These are phyloP conservation scores for Drosophila stalkeri DNA, from an alignment of 2,888 invertebrate species.

Conservation along the genomic window DNA sequence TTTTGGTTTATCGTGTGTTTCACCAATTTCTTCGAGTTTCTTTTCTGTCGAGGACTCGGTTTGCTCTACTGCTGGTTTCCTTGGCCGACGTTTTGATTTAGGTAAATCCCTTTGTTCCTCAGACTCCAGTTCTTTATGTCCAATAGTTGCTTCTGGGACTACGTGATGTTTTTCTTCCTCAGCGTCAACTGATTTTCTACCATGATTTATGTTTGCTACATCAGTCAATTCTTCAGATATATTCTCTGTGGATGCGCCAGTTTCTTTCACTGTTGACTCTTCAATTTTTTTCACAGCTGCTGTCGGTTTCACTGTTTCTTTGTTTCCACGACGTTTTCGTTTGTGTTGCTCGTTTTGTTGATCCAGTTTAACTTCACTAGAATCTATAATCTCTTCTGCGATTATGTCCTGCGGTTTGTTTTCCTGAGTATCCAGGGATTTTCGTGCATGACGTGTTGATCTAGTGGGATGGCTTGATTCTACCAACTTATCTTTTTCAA, in stretches of 20 bases:
- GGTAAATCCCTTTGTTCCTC: background rate
- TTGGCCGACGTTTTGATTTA: background rate
- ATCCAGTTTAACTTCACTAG: background rate
- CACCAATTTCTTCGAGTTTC: background rate
- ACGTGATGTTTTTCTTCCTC: background rate
- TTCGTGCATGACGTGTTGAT: slow-evolving; percentile 3
- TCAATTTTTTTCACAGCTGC: background rate
- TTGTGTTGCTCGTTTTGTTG: background rate
- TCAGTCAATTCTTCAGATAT: background rate
- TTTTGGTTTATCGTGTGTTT: background rate
- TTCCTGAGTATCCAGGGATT: background rate
- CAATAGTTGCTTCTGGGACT: background rate
- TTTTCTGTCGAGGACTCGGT: background rate
- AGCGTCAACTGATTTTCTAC: background rate
- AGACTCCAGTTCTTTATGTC: background rate
- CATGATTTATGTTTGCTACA: background rate
- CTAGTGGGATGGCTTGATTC: background rate
- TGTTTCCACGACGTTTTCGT: background rate
- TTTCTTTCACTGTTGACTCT: background rate
- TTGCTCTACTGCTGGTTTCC: background rate
- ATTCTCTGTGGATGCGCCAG: background rate
- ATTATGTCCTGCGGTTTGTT: background rate
- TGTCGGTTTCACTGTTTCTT: background rate
- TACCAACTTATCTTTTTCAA: background rate
- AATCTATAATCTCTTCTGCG: background rate